Evolutionary conservation across 1,140 invertebrate species (phyloP).

Genomic region (Drusus annulatus): DNA sequence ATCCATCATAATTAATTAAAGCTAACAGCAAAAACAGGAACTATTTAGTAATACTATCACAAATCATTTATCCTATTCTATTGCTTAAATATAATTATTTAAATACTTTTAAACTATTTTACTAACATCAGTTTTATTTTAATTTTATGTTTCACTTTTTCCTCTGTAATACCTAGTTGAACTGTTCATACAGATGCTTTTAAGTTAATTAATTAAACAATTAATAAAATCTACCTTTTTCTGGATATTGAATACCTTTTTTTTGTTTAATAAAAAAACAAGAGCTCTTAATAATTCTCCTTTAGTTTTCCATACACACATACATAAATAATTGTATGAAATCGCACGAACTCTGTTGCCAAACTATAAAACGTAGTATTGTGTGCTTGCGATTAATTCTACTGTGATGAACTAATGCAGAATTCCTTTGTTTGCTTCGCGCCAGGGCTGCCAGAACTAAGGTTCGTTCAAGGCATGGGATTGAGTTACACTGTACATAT

Average conservation of each 20-base stretch:
- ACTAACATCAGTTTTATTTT: no score
- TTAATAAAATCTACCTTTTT: conserved; percentile 1
- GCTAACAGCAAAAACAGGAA: no score
- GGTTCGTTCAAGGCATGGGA: not conserved
- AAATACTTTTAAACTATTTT: no score
- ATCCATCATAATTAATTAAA: no score
- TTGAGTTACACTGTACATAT: no score
- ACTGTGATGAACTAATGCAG: conserved; percentile 44
- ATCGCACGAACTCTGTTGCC: conserved; percentile 32
- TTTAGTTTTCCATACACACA: conserved; percentile 11
- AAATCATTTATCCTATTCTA: no score
- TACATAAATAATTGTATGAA: conserved; percentile 30
- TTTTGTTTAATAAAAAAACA: not conserved
- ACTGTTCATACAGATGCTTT: no score
- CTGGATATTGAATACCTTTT: conserved; percentile 1
- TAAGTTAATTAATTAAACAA: no score
- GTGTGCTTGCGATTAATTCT: conserved; percentile 31
- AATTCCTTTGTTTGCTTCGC: conserved; percentile 31
- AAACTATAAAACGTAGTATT: conserved; percentile 38
- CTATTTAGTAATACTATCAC: no score
- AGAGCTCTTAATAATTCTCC: conserved; percentile 11
- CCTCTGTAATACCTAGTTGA: no score
- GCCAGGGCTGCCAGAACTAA: not conserved
- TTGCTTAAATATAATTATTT: no score
- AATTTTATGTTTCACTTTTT: no score